phyloP scores from a whole-genome alignment of 64 coral and sea anemone genomes.

The Cladopsammia gracilis region DNA sequence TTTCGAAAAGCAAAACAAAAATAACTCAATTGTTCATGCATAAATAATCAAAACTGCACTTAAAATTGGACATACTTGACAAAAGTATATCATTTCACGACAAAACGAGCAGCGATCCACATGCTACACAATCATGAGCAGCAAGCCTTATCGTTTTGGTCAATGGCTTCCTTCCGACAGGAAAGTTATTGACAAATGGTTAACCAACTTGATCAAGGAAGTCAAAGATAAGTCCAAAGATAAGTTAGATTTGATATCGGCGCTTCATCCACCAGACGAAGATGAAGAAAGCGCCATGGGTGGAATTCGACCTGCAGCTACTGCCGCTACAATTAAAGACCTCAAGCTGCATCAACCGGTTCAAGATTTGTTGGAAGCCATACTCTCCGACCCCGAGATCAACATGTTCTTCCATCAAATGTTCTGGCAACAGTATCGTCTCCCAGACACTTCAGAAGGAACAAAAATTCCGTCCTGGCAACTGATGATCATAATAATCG shows the following conservation, averaged over 20 bases:
- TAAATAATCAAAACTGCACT: neutral
- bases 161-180: constrained; percentile 64
- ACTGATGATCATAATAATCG: constrained; percentile 63
- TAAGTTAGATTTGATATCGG: constrained; percentile 21
- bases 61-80: neutral
- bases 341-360: constrained; percentile 49
- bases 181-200: constrained; percentile 65
- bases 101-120: constrained; percentile 39
- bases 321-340: neutral
- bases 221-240: neutral
- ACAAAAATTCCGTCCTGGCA: constrained; percentile 66
- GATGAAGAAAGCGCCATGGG: constrained; percentile 30
- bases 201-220: constrained; percentile 51
- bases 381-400: constrained; percentile 71
- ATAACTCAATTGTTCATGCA: neutral
- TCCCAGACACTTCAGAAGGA: constrained; percentile 46
- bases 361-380: constrained; percentile 52
- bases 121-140: constrained; percentile 50
- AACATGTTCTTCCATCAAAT: constrained; percentile 83
- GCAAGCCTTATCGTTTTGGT: constrained; percentile 39
- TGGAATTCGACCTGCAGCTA: neutral
- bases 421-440: constrained; percentile 78
- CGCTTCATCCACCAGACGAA: constrained; percentile 35
- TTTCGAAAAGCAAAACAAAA: neutral
- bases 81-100: constrained; percentile 11